Evolutionary conservation across 2,888 invertebrate species (phyloP), one percentile per base, ranked within the genome.

Genomic region (Lepidocyrtinus sp.): DNA sequence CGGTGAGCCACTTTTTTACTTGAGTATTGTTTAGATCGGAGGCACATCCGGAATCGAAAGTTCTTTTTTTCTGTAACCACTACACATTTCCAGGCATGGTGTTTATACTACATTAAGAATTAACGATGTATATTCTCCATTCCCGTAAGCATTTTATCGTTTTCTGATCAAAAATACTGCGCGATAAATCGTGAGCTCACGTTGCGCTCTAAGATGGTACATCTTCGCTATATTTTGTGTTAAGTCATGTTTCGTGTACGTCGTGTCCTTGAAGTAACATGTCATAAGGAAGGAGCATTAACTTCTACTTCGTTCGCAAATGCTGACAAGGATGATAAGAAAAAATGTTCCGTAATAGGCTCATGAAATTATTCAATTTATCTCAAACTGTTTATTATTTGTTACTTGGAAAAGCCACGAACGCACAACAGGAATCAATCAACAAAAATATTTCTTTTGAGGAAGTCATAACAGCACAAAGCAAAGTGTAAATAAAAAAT

Each of bases 1-100:
- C 55, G 5, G 2, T 55, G 17, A 55, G 55, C 36, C 36, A 36
- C 36, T 12, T 55, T 55, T 55, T 55, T 55, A n/a, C 55, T 55
- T 55, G 15, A 55, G 17, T 17, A 55, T 15, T 55, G 55, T 7
- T 55, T n/a, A 15, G 55, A 17, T 55, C 55, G 55, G 55, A 55
- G 55, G 55, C 55, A 55, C 55, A 55, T 55, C 55, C 55, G 55
- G 55, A 55, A 55, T 55, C 17, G 55, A 55, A 55, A 55, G 55
- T 55, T 55, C n/a, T n/a, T n/a, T 15, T 55, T 55, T 55, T 55
- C 55, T 12, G 2, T 5, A 7, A n/a, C 17, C 55, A 55, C 17
- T 55, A 36, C 36, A 36, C 36, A 12, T 36, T 36, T 36, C 36
- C 36, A 36, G 36, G 12, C 36, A 9, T 36, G 36, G 5, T 36